Conservation (phyloP, 2,888 invertebrate genomes). For the Drosophila siamana region DNA sequence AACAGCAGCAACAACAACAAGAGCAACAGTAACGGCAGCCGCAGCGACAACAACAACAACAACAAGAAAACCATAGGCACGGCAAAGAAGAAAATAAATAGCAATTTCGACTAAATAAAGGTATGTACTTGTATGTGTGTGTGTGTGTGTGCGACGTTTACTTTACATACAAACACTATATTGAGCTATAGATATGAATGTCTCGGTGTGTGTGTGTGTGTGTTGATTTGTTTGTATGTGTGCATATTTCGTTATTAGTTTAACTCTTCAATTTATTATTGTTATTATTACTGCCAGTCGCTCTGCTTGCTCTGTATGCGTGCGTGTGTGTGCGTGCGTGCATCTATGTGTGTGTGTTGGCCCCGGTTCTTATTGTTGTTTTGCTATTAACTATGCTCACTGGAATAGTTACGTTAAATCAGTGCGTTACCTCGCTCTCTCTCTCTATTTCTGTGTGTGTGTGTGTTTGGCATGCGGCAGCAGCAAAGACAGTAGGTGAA, state of each 20-base stretch:
- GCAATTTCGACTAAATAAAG: slow-evolving; percentile 79
- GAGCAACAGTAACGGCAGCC: slow-evolving; percentile 9
- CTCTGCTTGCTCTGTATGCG: slow-evolving; percentile 5
- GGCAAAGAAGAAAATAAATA: slow-evolving; percentile 71
- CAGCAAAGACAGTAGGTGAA: background rate
- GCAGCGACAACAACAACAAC: slow-evolving; percentile 27
- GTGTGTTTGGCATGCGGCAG: slow-evolving; percentile 46
- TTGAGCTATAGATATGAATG: slow-evolving; percentile 52
- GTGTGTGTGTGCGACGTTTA: slow-evolving; percentile 42
- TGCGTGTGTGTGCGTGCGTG: slow-evolving; percentile 20
- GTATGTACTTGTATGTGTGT: slow-evolving; percentile 45
- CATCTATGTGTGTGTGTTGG: slow-evolving; percentile 23
- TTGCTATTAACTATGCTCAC: slow-evolving; percentile 72
- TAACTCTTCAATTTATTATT: slow-evolving; percentile 80
- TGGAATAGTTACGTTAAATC: slow-evolving; percentile 79
- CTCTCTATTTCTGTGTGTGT: slow-evolving; percentile 7
- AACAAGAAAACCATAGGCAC: slow-evolving; percentile 51
- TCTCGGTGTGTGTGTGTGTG: slow-evolving; percentile 4
- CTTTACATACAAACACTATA: slow-evolving; percentile 51
- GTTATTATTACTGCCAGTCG: slow-evolving; percentile 65
- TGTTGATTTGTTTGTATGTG: slow-evolving; percentile 17
- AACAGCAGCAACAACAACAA: slow-evolving; percentile 33
- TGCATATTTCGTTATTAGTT: slow-evolving; percentile 74
- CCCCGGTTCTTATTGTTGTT: slow-evolving; percentile 62
- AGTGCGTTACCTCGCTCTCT: slow-evolving; percentile 44